These are phyloP conservation scores for Rhincodon typus DNA, from an alignment of 2,797 vertebrate genomes.

Conservation along the genomic window DNA sequence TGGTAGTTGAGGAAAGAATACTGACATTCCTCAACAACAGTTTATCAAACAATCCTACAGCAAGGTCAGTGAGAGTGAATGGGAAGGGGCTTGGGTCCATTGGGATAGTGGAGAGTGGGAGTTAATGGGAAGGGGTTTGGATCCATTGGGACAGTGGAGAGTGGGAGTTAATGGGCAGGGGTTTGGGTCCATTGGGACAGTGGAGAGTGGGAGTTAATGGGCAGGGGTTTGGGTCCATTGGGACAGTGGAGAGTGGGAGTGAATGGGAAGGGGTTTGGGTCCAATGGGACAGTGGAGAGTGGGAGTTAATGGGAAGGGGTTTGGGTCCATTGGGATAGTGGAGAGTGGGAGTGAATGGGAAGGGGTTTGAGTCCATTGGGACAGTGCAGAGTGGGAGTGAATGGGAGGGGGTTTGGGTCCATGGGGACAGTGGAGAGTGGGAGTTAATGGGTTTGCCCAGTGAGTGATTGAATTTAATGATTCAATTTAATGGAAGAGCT, in stretches of 20 bases:
- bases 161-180: background rate
- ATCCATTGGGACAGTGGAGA: background rate
- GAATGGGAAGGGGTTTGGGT: background rate
- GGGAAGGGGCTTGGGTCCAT: background rate
- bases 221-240: background rate
- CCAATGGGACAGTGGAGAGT: too few species aligned
- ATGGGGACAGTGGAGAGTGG: background rate
- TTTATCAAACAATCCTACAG: background rate
- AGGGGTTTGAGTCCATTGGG: background rate
- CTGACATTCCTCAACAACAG: background rate
- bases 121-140: background rate
- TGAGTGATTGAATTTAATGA: too few species aligned
- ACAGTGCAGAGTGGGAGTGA: background rate
- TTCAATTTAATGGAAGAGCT: too few species aligned
- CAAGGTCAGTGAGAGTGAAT: background rate
- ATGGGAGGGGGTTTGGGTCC: background rate
- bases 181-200: background rate
- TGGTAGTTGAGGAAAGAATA: too few species aligned
- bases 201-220: background rate
- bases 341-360: too few species aligned
- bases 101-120: too few species aligned
- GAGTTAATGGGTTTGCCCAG: background rate
- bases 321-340: too few species aligned
- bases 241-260: background rate
- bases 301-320: too few species aligned